Conservation (phyloP, 2,888 invertebrate genomes). For the Drosophila hamatofila region DNA sequence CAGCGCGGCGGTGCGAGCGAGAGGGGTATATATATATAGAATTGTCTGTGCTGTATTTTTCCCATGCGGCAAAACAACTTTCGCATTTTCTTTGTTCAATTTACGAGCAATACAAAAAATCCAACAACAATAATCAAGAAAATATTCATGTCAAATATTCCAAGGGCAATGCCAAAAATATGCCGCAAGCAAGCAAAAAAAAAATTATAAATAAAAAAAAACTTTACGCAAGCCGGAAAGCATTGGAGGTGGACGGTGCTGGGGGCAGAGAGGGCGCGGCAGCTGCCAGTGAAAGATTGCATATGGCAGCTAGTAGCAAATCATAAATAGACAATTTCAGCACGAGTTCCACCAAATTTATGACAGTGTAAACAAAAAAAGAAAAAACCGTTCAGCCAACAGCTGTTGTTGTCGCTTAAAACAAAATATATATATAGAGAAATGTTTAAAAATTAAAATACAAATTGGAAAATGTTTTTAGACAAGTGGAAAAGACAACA, state of each 20-base stretch:
- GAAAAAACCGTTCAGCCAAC: slow-evolving; percentile 23
- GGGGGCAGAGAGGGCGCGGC: neutral
- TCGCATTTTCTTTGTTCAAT: slow-evolving; percentile 62
- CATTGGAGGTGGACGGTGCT: neutral
- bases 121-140: slow-evolving; percentile 5
- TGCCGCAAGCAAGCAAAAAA: slow-evolving; percentile 38
- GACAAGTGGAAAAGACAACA: slow-evolving; percentile 10
- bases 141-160: slow-evolving; percentile 75
- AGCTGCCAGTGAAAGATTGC: slow-evolving; percentile 55
- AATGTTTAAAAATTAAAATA: slow-evolving; percentile 15
- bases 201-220: slow-evolving; percentile 30
- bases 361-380: slow-evolving; percentile 52
- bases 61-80: slow-evolving; percentile 45
- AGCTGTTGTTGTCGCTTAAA: slow-evolving; percentile 68
- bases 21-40: slow-evolving; percentile 17
- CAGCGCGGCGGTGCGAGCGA: neutral
- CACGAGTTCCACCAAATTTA: slow-evolving; percentile 52
- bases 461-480: slow-evolving; percentile 5
- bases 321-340: slow-evolving; percentile 65
- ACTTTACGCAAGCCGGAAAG: slow-evolving; percentile 54
- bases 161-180: slow-evolving; percentile 76
- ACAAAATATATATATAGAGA: slow-evolving; percentile 9
- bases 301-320: slow-evolving; percentile 60
- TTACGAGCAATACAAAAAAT: slow-evolving; percentile 48
- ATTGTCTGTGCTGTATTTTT: slow-evolving; percentile 9